phyloP scores from a whole-genome alignment of 2,797 vertebrate genomes.

The Cossypha polioptera region DNA sequence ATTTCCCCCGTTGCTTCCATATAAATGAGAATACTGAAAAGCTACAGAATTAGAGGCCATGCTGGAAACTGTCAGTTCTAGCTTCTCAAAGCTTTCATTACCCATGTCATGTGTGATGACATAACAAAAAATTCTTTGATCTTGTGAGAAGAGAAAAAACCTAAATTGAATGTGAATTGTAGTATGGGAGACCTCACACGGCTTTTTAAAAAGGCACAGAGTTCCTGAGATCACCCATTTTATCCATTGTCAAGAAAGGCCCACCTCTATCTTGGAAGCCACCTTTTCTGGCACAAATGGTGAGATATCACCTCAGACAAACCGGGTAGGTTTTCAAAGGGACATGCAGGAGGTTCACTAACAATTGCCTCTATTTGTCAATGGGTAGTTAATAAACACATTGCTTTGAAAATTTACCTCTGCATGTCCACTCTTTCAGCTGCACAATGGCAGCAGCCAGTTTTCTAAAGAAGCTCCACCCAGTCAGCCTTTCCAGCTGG shows the following conservation, averaged over 20 bases:
- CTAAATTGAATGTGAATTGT: conserved; percentile 41
- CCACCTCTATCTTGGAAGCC: conserved; percentile 27
- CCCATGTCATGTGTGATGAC: conserved; percentile 22
- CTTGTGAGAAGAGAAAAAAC: neutral
- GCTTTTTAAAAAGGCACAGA: conserved; percentile 26
- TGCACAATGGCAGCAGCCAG: conserved; percentile 18
- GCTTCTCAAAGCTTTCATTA: conserved; percentile 48
- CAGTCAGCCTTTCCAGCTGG: conserved; percentile 29
- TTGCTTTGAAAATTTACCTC: conserved; percentile 55
- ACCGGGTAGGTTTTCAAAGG: conserved; percentile 2
- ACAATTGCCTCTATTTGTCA: conserved; percentile 44
- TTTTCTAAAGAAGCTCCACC: conserved; percentile 42
- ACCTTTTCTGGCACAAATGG: conserved; percentile 40
- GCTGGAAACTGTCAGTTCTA: conserved; percentile 53
- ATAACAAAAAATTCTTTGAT: conserved; percentile 55
- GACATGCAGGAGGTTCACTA: neutral
- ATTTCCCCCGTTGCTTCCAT: neutral
- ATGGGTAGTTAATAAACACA: conserved; percentile 45
- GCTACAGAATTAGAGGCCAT: conserved; percentile 20
- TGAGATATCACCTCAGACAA: conserved; percentile 27
- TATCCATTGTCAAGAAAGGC: conserved; percentile 19
- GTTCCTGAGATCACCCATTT: conserved; percentile 45
- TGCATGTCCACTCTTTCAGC: neutral
- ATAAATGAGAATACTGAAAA: conserved; percentile 30
- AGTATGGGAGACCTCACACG: conserved; percentile 8